Percentiles rank a stretch among this genome's conserved stretches.
phyloP scores from a whole-genome alignment of 2,797 vertebrate species.

The Euphonia xanthogaster region DNA sequence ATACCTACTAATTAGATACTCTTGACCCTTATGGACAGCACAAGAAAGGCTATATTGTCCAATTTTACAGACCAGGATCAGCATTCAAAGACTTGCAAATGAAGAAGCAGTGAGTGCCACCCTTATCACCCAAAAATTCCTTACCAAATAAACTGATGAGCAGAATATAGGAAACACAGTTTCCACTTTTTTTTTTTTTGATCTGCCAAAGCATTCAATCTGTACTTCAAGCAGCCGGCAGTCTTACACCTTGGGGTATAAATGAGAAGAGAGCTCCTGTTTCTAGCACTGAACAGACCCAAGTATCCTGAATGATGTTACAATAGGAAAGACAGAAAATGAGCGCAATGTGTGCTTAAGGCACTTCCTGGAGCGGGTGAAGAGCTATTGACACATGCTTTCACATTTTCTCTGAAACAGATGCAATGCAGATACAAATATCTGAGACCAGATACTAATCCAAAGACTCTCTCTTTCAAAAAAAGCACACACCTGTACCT shows the following conservation, averaged over 20 bases:
- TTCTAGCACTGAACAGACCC: not conserved
- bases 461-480: not conserved
- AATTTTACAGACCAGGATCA: not conserved
- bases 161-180: not conserved
- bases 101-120: not conserved
- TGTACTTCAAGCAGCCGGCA: not conserved
- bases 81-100: not conserved
- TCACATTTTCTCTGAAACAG: not conserved
- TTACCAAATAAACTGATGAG: not conserved
- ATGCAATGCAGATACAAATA: not conserved
- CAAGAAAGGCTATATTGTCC: not conserved
- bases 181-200: not conserved
- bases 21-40: not conserved
- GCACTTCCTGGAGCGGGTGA: not conserved
- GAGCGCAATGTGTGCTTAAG: accelerated
- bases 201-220: not conserved
- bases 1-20: not conserved
- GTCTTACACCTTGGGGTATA: not conserved
- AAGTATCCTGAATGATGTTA: not conserved
- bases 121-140: not conserved
- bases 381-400: not conserved
- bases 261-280: not conserved
- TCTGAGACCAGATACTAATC: not conserved
- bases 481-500: not conserved
- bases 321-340: not conserved